Conservation (phyloP, 2,113 vertebrate species). For the Gyps fulvus region DNA sequence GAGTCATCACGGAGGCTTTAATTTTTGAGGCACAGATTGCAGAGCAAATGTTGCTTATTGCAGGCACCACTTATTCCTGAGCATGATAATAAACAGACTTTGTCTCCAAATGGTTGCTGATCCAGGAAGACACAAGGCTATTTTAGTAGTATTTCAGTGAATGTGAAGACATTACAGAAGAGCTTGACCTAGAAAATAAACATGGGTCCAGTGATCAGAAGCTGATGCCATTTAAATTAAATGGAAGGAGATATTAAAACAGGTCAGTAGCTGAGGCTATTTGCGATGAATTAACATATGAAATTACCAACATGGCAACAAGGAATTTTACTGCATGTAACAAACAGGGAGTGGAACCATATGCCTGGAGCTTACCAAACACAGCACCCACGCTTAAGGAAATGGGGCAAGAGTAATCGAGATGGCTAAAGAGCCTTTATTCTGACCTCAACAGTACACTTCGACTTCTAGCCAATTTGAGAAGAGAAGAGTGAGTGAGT, state of each 20-base stretch:
- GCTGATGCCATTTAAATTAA: not conserved
- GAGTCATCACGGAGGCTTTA: conserved; percentile 43
- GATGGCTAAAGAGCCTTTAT: not conserved
- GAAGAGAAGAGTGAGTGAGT: not conserved
- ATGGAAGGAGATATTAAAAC: conserved; percentile 22
- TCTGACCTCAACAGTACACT: not conserved
- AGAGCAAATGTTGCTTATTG: conserved; percentile 68
- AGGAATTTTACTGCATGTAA: not conserved
- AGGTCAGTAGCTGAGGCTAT: conserved; percentile 29
- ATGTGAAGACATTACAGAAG: not conserved
- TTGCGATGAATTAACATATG: not conserved
- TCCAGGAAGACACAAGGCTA: conserved; percentile 55
- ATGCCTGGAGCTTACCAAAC: conserved; percentile 49
- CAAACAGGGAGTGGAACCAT: conserved; percentile 24
- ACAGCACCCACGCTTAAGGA: conserved; percentile 24
- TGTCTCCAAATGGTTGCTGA: conserved; percentile 68
- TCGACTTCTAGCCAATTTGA: not conserved
- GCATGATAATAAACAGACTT: conserved; percentile 62
- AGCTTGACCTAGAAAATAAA: conserved; percentile 60
- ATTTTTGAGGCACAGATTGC: conserved; percentile 64
- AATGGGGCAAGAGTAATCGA: not conserved
- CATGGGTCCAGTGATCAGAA: not conserved
- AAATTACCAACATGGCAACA: not conserved
- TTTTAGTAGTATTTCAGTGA: conserved; percentile 44
- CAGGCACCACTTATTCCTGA: conserved; percentile 55